Evolutionary conservation across 2,797 vertebrate genomes (phyloP), one percentile per base, ranked within the genome.

Genomic region (Falco cherrug): DNA sequence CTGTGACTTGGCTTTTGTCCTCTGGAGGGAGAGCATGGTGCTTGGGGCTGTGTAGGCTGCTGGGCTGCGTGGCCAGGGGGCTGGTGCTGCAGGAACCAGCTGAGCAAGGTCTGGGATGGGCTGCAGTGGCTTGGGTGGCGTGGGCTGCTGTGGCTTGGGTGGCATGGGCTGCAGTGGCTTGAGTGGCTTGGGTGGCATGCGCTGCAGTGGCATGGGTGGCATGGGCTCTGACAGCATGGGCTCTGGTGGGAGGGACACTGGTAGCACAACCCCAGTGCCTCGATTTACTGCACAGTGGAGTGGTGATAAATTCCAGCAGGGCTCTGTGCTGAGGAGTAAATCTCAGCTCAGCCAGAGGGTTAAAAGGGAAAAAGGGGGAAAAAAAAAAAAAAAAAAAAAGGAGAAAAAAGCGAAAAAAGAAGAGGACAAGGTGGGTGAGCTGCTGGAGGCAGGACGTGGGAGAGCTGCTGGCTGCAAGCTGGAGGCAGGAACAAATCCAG

Each of bases 1-100:
- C 84, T 87, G 91, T 50, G 81, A 33, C 47, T 83, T 78, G 92
- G 92, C 47, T 63, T 43, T 53, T 60, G 67, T 85, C 63, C 59
- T 79, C 61, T 0, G 2, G 61, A 84, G 47, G 45, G 50, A 74
- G 28, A 57, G 13, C 0, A 1, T 0, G 14, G 68, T 24, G 71
- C 48, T 13, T 17, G 47, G 47, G 67, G 54, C 13, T 1, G 4
- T 2, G 70, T 2, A 18, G 61, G 56, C 35, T 77, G 85, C 63
- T 7, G 63, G 47, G 68, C 48, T 45, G 16, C 4, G 2, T 50
- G 56, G 13, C 54, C 1, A 2, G 63, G 77, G 54, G 18, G n/a
- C n/a, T 1, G 15, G 57, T 10, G 48, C 50, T 16, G 54, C n/a
- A 2, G 64, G 60, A 26, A 35, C 18, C 26, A 10, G 33, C 4